Conservation (phyloP, 2,888 invertebrate genomes). For the Cataglyphis altisquamis region DNA sequence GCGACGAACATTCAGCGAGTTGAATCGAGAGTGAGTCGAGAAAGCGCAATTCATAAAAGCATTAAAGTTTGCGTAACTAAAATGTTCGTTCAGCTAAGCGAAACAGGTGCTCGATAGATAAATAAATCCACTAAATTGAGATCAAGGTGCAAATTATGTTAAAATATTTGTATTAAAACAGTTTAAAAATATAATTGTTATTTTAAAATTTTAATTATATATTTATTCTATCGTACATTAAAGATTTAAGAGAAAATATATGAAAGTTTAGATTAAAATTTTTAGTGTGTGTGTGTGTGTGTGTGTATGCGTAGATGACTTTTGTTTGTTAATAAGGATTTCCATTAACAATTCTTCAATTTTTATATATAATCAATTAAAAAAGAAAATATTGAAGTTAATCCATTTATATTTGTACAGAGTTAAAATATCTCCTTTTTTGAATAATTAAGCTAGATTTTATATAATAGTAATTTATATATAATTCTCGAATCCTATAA, state of each 20-base stretch:
- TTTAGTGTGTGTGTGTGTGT: too few species aligned
- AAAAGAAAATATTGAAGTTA: neutral
- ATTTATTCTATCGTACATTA: neutral
- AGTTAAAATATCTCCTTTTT: neutral
- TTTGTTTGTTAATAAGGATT: neutral
- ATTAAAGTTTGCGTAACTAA: constrained; percentile 52
- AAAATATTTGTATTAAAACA: neutral
- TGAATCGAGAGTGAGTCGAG: constrained; percentile 51
- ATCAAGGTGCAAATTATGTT: neutral
- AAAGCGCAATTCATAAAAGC: constrained; percentile 47
- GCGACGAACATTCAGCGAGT: constrained; percentile 32
- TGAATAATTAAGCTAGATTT: neutral
- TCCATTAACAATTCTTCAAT: neutral
- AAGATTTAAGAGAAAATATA: neutral
- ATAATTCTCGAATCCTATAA: neutral
- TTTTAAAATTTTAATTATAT: neutral
- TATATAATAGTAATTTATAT: neutral
- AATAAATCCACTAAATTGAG: constrained; percentile 18
- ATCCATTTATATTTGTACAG: neutral
- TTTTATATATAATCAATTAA: neutral
- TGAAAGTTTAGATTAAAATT: neutral
- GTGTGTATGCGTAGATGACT: neutral
- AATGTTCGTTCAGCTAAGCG: constrained; percentile 29
- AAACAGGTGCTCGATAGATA: constrained; percentile 29
- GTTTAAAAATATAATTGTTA: neutral